Percentiles rank a stretch among this genome's conserved stretches.
These are phyloP conservation scores for Pseudococcus viburni DNA, from an alignment of 2,888 invertebrate species.

Conservation along the genomic window DNA sequence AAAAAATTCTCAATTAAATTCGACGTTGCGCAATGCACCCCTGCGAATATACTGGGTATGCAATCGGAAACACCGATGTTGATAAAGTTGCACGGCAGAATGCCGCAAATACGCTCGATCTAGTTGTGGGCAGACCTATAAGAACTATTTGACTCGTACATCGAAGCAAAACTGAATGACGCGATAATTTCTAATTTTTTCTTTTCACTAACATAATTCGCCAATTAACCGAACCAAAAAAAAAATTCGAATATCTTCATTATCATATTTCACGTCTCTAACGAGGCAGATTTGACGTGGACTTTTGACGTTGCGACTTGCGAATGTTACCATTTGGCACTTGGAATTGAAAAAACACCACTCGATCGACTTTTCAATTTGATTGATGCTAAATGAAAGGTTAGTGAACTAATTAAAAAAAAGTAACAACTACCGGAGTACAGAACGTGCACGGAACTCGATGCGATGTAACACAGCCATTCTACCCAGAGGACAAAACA, in stretches of 20 bases:
- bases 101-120: slow-evolving; percentile 13
- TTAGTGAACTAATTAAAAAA: slow-evolving; percentile 53
- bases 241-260: slow-evolving; percentile 23
- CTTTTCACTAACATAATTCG: neutral
- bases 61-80: neutral
- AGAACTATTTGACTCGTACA: neutral
- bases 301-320: neutral
- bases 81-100: neutral
- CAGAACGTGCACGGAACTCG: slow-evolving; percentile 22
- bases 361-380: neutral
- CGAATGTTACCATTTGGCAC: neutral
- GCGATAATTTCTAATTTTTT: slow-evolving; percentile 14
- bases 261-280: slow-evolving; percentile 9
- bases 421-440: slow-evolving; percentile 29
- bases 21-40: neutral
- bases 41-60: neutral
- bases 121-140: neutral
- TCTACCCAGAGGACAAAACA: slow-evolving; percentile 23
- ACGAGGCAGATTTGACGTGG: neutral
- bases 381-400: slow-evolving; percentile 24
- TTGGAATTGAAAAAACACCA: neutral
- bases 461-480: neutral
- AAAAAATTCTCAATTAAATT: neutral
- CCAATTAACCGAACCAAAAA: neutral
- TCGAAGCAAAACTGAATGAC: neutral